Conservation (phyloP, 2,113 vertebrate genomes). For the Pterocles gutturalis region DNA sequence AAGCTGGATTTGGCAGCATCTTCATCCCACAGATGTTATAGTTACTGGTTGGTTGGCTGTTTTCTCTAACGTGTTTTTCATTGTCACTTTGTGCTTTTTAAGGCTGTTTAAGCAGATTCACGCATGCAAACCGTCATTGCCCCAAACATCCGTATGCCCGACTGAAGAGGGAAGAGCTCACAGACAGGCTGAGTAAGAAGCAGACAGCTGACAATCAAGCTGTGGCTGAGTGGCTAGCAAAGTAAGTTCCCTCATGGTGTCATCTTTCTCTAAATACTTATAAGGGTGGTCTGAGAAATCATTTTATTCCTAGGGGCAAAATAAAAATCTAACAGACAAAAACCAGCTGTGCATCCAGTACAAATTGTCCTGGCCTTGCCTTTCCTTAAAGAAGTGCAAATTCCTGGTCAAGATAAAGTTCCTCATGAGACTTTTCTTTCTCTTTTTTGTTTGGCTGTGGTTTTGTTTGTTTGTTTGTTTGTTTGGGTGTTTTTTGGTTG, state of each 20-base stretch:
- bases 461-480: not conserved
- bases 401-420: not conserved
- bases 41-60: not conserved
- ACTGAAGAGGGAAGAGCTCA: conserved; percentile 92
- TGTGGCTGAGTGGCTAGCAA: conserved; percentile 95
- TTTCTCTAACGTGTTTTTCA: not conserved
- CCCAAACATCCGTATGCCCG: conserved; percentile 94
- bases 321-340: not conserved
- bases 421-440: not conserved
- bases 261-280: not conserved
- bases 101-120: conserved; percentile 96
- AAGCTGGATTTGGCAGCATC: not conserved
- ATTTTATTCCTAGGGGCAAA: not conserved
- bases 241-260: conserved; percentile 79
- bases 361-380: not conserved
- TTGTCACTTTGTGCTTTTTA: conserved; percentile 1
- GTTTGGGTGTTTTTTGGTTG: too few relatives aligned
- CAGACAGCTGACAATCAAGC: conserved; percentile 93
- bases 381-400: not conserved
- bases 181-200: conserved; percentile 81
- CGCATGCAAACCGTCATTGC: conserved; percentile 96
- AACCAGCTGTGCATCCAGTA: not conserved
- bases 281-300: not conserved
- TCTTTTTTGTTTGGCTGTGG: not conserved
- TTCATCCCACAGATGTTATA: not conserved